These are phyloP conservation scores for Ginglymostoma cirratum DNA, from an alignment of 2,113 vertebrate species.

Conservation along the genomic window DNA sequence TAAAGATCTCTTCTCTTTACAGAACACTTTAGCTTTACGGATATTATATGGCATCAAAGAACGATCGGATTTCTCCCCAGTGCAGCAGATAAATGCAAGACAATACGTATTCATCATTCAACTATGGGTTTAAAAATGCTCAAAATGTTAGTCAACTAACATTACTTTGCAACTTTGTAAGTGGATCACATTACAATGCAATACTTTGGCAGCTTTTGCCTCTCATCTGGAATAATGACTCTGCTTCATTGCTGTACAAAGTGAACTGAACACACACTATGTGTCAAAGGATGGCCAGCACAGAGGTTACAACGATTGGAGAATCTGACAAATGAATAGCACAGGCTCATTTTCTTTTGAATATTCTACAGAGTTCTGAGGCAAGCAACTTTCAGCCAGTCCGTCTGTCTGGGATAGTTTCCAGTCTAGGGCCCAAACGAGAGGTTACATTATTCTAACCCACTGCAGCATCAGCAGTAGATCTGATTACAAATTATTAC, in stretches of 20 bases:
- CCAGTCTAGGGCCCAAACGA: neutral
- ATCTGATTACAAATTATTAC: neutral
- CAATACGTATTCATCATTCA: neutral
- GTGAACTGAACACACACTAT: neutral
- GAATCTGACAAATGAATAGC: neutral
- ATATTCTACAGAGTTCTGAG: neutral
- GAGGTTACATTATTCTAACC: neutral
- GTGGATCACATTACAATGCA: neutral
- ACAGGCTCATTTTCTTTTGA: neutral
- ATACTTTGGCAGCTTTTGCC: neutral
- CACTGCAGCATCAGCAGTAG: constrained; percentile 3
- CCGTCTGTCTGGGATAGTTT: neutral
- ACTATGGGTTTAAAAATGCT: neutral
- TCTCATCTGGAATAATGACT: neutral
- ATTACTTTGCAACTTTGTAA: neutral
- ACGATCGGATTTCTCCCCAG: neutral
- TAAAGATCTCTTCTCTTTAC: neutral
- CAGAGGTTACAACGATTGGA: neutral
- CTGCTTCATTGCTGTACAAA: neutral
- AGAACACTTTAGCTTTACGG: neutral
- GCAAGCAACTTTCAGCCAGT: neutral
- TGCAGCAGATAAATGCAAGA: neutral
- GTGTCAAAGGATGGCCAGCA: neutral
- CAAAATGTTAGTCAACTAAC: neutral
- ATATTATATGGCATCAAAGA: neutral